Conservation (phyloP, 2,113 vertebrate genomes). For the Lagopus leucura region DNA sequence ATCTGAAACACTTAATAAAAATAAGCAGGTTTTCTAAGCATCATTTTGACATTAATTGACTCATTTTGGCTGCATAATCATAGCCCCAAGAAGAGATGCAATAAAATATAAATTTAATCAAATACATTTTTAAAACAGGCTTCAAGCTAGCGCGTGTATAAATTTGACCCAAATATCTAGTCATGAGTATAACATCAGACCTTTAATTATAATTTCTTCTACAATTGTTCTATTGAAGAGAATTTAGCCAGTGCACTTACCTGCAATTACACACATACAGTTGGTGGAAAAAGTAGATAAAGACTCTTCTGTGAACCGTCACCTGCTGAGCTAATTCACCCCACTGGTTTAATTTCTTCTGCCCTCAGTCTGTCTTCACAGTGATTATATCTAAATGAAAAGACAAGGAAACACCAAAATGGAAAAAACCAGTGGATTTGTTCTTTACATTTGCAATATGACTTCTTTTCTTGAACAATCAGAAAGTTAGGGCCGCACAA, state of each 20-base stretch:
- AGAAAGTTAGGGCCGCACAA: background rate
- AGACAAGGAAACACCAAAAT: conserved; percentile 21
- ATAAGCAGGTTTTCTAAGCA: conserved; percentile 46
- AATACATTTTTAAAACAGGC: conserved; percentile 41
- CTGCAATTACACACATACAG: conserved; percentile 17
- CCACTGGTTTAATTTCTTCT: conserved; percentile 51
- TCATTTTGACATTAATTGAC: conserved; percentile 64
- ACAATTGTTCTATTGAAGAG: conserved; percentile 60
- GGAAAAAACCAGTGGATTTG: background rate
- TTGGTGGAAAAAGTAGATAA: conserved; percentile 51
- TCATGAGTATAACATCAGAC: conserved; percentile 52
- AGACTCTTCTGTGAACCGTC: conserved; percentile 26
- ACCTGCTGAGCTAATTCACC: conserved; percentile 64
- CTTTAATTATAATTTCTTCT: conserved; percentile 65
- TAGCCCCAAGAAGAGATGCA: conserved; percentile 38
- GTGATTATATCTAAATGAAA: conserved; percentile 42
- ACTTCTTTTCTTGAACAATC: background rate
- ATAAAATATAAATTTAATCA: conserved; percentile 62
- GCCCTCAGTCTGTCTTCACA: conserved; percentile 14
- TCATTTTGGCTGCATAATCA: conserved; percentile 58
- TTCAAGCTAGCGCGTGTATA: conserved; percentile 23
- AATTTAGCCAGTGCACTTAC: conserved; percentile 49
- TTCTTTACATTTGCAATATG: background rate
- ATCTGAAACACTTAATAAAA: conserved; percentile 46
- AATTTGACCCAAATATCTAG: conserved; percentile 68